Percentiles rank a stretch among this genome's conserved stretches.
phyloP scores from a whole-genome alignment of 2,888 invertebrate species.

The Lepas anatifera region DNA sequence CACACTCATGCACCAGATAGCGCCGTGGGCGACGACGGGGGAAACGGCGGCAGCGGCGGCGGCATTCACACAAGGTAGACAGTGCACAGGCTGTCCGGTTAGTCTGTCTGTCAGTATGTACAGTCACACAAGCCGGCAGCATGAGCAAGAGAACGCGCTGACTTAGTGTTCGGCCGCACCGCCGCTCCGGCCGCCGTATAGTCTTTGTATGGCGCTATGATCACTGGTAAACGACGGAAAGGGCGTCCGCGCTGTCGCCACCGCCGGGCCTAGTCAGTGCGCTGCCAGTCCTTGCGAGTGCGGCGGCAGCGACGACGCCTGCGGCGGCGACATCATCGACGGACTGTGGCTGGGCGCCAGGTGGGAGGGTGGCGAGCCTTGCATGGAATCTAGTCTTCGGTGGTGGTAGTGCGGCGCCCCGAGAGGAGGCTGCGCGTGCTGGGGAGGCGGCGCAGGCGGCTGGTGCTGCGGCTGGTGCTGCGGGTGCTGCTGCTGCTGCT shows the following conservation, averaged over 20 bases:
- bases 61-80: not conserved
- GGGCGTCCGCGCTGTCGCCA: not conserved
- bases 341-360: slow-evolving; percentile 10
- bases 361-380: not conserved
- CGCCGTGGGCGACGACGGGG: too few species aligned
- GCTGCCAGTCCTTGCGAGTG: slow-evolving; percentile 10
- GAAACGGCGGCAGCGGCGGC: not conserved
- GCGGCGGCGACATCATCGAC: slow-evolving; percentile 10
- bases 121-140: not conserved
- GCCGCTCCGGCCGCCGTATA: not conserved
- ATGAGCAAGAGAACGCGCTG: too few species aligned
- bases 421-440: not conserved
- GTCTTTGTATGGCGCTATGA: slow-evolving; percentile 11
- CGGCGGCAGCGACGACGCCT: not conserved
- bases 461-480: not conserved
- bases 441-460: not conserved
- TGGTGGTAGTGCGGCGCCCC: not conserved
- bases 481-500: not conserved
- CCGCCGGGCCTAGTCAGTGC: slow-evolving; percentile 2
- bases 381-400: not conserved
- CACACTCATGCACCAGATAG: not conserved
- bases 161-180: slow-evolving; percentile 1
- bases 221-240: not conserved
- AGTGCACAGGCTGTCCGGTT: not conserved
- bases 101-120: too few species aligned